Evolutionary conservation across 2,113 vertebrate species (phyloP).

Genomic region (Pterophyllum scalare): DNA sequence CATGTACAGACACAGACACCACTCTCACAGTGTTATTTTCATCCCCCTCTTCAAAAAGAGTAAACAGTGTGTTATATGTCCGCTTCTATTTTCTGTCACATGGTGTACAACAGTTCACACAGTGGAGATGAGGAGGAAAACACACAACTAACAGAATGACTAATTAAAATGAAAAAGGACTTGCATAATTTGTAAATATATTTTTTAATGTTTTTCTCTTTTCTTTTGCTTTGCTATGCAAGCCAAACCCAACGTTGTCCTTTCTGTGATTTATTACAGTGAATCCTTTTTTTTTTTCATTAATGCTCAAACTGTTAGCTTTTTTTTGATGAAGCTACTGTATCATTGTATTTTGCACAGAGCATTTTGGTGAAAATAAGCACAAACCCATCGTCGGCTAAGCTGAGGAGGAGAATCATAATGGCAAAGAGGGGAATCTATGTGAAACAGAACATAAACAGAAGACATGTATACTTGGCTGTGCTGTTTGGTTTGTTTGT

Average conservation of each 20-base stretch:
- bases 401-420: conserved; percentile 72
- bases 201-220: conserved; percentile 72
- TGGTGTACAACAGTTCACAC: conserved; percentile 71
- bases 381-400: conserved; percentile 80
- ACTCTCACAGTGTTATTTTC: conserved; percentile 74
- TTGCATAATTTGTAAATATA: conserved; percentile 83
- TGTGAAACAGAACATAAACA: conserved; percentile 58
- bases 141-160: conserved; percentile 61
- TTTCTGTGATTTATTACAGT: conserved; percentile 78
- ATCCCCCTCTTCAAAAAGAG: conserved; percentile 63
- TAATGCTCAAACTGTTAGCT: conserved; percentile 75
- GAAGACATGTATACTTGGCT: conserved; percentile 59
- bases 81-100: conserved; percentile 76
- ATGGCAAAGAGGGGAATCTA: conserved; percentile 67
- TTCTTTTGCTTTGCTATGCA: conserved; percentile 83
- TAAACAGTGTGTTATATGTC: conserved; percentile 68
- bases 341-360: conserved; percentile 84
- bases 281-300: conserved; percentile 74
- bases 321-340: conserved; percentile 74
- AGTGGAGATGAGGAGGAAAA: conserved; percentile 63
- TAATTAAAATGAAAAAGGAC: conserved; percentile 69
- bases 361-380: conserved; percentile 82
- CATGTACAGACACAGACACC: conserved; percentile 81
- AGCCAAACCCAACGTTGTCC: conserved; percentile 76
- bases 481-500: conserved; percentile 54